Conservation (phyloP, 2,888 invertebrate species). For the Agrochola macilenta region DNA sequence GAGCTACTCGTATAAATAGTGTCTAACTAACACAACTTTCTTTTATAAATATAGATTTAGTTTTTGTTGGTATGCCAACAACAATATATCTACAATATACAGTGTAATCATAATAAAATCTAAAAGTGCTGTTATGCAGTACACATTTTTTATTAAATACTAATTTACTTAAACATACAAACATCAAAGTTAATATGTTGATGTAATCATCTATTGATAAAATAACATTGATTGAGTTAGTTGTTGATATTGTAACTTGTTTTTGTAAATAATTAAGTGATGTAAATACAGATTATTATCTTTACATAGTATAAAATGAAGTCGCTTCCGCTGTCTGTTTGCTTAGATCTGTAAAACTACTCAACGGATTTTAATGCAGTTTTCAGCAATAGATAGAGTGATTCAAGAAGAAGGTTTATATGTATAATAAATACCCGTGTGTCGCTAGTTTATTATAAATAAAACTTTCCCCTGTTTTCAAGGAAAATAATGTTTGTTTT, state of each 20-base stretch:
- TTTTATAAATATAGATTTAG: too few species aligned
- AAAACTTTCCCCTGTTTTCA: slow-evolving; percentile 2
- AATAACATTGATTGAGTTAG: neutral
- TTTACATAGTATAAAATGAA: too few species aligned
- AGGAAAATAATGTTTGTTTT: slow-evolving; percentile 1
- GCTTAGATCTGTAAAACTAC: too few species aligned
- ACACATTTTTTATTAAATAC: neutral
- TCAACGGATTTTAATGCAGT: too few species aligned
- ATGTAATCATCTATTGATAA: slow-evolving; percentile 4
- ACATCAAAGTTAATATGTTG: neutral
- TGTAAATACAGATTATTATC: neutral
- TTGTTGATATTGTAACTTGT: slow-evolving; percentile 22
- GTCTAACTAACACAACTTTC: too few species aligned
- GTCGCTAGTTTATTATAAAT: neutral
- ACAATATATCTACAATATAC: neutral
- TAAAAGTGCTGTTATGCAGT: neutral
- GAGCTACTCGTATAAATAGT: too few species aligned
- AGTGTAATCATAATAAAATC: neutral
- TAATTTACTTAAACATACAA: neutral
- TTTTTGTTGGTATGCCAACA: neutral
- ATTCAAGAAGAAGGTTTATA: too few species aligned
- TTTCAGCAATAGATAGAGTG: too few species aligned
- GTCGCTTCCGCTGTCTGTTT: too few species aligned
- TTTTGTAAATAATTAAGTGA: slow-evolving; percentile 1
- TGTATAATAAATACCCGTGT: too few species aligned